Evolutionary conservation across 2,888 invertebrate species (phyloP).

Genomic region (Shargacucullia verbasci): DNA sequence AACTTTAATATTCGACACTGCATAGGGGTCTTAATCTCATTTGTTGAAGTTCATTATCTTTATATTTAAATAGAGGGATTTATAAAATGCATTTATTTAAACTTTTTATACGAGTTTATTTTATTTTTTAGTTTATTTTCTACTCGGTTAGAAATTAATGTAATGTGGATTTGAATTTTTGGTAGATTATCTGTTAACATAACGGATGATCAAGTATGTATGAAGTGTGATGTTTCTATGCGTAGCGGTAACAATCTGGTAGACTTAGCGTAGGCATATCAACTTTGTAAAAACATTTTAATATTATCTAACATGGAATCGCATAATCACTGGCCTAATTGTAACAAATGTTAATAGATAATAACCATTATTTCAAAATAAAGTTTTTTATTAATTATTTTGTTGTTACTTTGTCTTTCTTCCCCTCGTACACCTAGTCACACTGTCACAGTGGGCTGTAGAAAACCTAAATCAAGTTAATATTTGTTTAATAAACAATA

Average conservation of each 20-base stretch:
- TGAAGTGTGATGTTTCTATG: slow-evolving; percentile 58
- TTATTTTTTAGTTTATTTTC: slow-evolving; percentile 83
- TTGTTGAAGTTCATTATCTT: slow-evolving; percentile 84
- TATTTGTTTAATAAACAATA: no score
- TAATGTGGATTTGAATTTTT: slow-evolving; percentile 80
- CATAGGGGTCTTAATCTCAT: slow-evolving; percentile 73
- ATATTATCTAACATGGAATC: slow-evolving; percentile 77
- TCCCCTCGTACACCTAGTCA: no score
- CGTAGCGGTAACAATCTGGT: slow-evolving; percentile 55
- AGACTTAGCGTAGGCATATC: slow-evolving; percentile 83
- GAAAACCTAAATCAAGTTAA: no score
- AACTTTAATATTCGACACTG: slow-evolving; percentile 74
- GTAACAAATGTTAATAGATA: slow-evolving; percentile 88
- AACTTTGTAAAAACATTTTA: slow-evolving; percentile 82
- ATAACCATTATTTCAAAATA: slow-evolving; percentile 88
- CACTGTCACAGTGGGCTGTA: no score
- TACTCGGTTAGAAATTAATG: slow-evolving; percentile 77
- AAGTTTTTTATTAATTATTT: slow-evolving; percentile 78
- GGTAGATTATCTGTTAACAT: slow-evolving; percentile 88
- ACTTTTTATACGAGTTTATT: slow-evolving; percentile 84
- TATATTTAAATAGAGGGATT: slow-evolving; percentile 83
- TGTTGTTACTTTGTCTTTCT: slow-evolving; percentile 47
- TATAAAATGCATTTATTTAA: slow-evolving; percentile 88
- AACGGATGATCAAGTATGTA: slow-evolving; percentile 46
- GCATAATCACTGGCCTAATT: slow-evolving; percentile 85